phyloP scores from a whole-genome alignment of 1,140 invertebrate genomes.

The Zaprionus taronus region DNA sequence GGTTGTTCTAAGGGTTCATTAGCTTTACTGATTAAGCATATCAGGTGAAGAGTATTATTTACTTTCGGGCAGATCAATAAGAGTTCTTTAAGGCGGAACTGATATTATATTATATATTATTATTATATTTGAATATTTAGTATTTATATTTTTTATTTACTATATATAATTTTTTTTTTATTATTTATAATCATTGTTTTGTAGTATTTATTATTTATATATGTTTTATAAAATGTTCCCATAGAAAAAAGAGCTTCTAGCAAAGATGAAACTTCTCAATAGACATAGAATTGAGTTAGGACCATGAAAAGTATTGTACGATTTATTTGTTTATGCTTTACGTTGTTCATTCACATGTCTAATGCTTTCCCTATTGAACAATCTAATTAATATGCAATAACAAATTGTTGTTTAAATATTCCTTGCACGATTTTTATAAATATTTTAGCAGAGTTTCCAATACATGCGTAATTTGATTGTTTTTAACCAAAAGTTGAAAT shows the following conservation, averaged over 20 bases:
- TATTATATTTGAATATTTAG: too few relatives aligned
- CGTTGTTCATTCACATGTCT: not conserved
- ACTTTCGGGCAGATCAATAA: not conserved
- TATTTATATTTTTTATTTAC: too few relatives aligned
- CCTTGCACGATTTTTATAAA: not conserved
- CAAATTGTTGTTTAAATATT: not conserved
- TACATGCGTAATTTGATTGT: not conserved
- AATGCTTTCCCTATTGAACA: not conserved
- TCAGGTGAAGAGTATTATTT: not conserved
- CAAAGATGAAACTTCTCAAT: not conserved
- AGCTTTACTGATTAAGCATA: conserved; percentile 1
- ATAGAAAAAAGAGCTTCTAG: too few relatives aligned
- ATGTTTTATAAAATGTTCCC: too few relatives aligned
- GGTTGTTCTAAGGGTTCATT: conserved; percentile 4
- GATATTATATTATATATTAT: too few relatives aligned
- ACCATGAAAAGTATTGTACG: not conserved
- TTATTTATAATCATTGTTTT: too few relatives aligned
- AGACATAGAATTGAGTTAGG: not conserved
- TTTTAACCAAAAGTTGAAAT: conserved; percentile 1
- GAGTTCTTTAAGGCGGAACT: not conserved
- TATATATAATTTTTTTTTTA: too few relatives aligned
- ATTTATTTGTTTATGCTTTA: not conserved
- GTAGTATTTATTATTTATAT: too few relatives aligned
- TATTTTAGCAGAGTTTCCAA: not conserved
- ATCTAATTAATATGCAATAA: not conserved